Evolutionary conservation across 2,888 invertebrate genomes (phyloP), one percentile per base, ranked within the genome.

Genomic region (Thymelicus lineola): DNA sequence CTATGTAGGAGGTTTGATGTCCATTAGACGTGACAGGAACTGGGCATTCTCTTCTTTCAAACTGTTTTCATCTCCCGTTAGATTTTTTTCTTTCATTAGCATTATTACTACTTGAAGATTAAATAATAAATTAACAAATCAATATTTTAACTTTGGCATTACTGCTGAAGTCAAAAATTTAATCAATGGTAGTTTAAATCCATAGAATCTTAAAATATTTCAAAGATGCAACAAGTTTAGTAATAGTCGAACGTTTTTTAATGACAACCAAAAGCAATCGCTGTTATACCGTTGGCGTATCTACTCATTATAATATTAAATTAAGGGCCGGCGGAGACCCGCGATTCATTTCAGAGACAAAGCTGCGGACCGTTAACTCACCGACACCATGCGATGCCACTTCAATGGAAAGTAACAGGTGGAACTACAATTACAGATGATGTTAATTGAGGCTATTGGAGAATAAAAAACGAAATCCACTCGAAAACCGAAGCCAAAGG

Each of bases 341-440:
- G 76, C 82, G 82, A 80, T 81, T 82, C 80, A 83, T 81, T 80
- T 82, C 70, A 74, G 81, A 88, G 86, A 91, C 91, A 89, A 90
- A 88, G 82, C 85, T 77, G 75, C 73, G 74, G 78, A 86, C 91
- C 91, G 91, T 91, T 91, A 90, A 12, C 69, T 38, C 48, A 48
- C 78, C 73, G 77, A 72, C 78, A 42, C 57, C 76, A 77, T 77
- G 81, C 80, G 66, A 74, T 59, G 72, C 72, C 68, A 73, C 71
- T 75, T 75, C 79, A 78, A 80, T 85, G 82, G 87, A 90, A 91
- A 90, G 88, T 87, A 89, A 88, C 83, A 84, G 87, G 84, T 89
- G 85, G 85, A 87, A 87, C 85, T 79, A 88, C 84, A 86, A 87
- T 88, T 83, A 86, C 82, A 80, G 79, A 80, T 79, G 80, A 80